Evolutionary conservation across 2,113 vertebrate genomes (phyloP).

Genomic region (Eptesicus fuscus): DNA sequence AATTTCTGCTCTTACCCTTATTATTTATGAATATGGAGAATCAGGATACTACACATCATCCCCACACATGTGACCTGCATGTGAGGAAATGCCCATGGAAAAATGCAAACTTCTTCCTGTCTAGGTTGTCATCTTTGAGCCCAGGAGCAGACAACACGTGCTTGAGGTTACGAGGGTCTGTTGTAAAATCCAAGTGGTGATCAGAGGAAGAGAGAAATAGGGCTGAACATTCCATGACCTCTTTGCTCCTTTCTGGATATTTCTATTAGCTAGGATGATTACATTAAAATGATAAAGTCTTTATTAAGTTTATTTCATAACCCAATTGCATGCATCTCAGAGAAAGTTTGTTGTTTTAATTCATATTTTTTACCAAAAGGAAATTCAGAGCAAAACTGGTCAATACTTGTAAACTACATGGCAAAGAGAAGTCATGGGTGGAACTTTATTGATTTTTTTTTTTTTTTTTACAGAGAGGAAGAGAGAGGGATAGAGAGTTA

Average conservation of each 20-base stretch:
- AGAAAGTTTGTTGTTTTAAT: neutral
- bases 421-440: neutral
- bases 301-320: neutral
- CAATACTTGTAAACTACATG: neutral
- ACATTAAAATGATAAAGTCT: neutral
- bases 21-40: neutral
- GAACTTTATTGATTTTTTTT: no score
- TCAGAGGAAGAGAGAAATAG: neutral
- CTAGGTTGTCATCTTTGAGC: neutral
- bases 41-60: neutral
- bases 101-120: neutral
- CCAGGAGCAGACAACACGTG: neutral
- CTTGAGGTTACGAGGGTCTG: neutral
- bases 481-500: no score
- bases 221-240: neutral
- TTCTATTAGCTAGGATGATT: neutral
- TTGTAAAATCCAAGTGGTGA: neutral
- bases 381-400: conserved; percentile 38
- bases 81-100: neutral
- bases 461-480: no score
- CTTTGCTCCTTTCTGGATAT: neutral
- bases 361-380: neutral
- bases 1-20: neutral
- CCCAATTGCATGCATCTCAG: neutral
- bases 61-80: neutral